Conservation (phyloP, 2,888 invertebrate species). For the Lasioglossum lativentre region DNA sequence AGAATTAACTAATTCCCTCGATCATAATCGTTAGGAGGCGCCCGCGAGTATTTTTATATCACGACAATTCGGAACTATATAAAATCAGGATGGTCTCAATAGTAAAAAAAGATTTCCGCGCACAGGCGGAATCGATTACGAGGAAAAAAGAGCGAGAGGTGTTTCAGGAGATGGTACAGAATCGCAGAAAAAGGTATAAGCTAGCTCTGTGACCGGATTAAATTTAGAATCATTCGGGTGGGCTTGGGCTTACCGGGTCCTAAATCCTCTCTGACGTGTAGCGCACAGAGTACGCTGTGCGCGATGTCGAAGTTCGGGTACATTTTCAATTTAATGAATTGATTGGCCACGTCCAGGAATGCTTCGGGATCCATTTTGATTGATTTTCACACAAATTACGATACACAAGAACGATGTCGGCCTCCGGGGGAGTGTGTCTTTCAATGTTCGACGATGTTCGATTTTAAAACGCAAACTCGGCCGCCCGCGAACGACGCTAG, state of each 20-base stretch:
- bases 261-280: conserved; percentile 97
- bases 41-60: neutral
- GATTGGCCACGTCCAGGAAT: conserved; percentile 98
- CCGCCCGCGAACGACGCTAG: conserved; percentile 74
- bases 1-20: conserved; percentile 8
- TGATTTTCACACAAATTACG: conserved; percentile 10
- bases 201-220: conserved; percentile 76
- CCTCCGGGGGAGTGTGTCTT: neutral
- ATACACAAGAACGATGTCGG: conserved; percentile 5
- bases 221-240: conserved; percentile 81
- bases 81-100: neutral
- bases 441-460: conserved; percentile 27
- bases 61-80: neutral
- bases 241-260: conserved; percentile 90
- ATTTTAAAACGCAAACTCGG: conserved; percentile 67
- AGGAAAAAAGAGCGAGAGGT: neutral
- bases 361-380: conserved; percentile 95
- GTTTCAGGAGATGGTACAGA: conserved; percentile 38
- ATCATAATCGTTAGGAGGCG: neutral
- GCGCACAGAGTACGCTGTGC: conserved; percentile 96
- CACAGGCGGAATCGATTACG: neutral
- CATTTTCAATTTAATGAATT: conserved; percentile 99
- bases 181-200: conserved; percentile 67
- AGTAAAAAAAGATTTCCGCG: neutral
- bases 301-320: conserved; percentile 99